These are phyloP conservation scores for Heliangelus exortis DNA, from an alignment of 2,797 vertebrate species.

Conservation along the genomic window DNA sequence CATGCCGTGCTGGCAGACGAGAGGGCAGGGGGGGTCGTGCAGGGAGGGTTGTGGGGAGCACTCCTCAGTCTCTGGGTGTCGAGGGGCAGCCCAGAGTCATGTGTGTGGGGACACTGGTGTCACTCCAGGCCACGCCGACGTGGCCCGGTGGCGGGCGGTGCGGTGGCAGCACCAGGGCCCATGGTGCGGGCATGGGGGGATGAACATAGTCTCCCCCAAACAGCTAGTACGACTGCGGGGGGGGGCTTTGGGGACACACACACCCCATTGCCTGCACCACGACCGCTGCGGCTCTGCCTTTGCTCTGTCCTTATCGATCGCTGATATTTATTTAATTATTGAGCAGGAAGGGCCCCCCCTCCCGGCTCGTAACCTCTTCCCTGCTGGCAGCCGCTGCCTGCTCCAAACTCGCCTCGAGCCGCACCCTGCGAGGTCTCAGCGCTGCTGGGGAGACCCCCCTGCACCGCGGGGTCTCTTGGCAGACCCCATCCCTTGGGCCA, in stretches of 20 bases:
- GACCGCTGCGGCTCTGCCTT: constrained; percentile 9
- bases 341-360: background rate
- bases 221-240: fast-evolving
- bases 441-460: background rate
- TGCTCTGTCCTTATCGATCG: constrained; percentile 52
- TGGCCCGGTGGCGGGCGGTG: background rate
- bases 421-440: background rate
- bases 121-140: background rate
- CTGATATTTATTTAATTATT: constrained; percentile 69
- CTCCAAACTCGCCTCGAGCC: background rate
- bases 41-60: background rate
- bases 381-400: background rate
- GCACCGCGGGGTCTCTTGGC: background rate
- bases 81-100: background rate
- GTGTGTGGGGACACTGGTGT: background rate
- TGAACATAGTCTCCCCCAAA: background rate
- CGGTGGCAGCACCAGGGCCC: background rate
- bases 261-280: background rate
- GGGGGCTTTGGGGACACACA: background rate
- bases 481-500: background rate
- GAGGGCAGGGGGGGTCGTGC: background rate
- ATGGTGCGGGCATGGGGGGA: background rate
- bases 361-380: background rate
- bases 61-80: fast-evolving
- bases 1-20: fast-evolving